Conservation (phyloP, 2,113 vertebrate species). For the Thamnophis sirtalis region DNA sequence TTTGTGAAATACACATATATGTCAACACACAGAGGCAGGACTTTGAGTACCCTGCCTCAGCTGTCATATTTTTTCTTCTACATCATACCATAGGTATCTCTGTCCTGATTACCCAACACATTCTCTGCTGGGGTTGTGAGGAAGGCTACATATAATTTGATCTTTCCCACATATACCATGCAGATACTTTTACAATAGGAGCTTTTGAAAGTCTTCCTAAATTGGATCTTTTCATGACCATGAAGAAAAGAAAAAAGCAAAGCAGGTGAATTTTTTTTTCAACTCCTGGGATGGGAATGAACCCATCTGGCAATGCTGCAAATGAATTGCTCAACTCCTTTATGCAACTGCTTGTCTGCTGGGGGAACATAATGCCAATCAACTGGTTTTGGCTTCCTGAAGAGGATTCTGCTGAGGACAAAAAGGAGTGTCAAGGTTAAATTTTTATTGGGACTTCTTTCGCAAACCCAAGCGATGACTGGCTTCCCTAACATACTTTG, state of each 20-base stretch:
- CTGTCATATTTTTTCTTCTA: background rate
- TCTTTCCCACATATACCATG: background rate
- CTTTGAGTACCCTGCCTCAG: background rate
- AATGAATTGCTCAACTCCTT: background rate
- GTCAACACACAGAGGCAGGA: background rate
- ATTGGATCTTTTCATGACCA: background rate
- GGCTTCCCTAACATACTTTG: background rate
- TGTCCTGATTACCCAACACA: background rate
- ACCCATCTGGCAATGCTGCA: background rate
- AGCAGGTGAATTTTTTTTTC: background rate
- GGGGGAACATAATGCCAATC: background rate
- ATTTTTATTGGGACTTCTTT: background rate
- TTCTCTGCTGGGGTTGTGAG: background rate
- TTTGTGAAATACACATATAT: background rate
- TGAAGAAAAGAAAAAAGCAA: background rate
- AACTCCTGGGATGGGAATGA: background rate
- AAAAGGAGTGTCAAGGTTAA: slow-evolving; percentile 1
- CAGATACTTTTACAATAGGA: background rate
- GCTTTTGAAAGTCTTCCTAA: background rate
- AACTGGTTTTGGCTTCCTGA: slow-evolving; percentile 5
- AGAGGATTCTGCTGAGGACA: background rate
- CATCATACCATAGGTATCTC: background rate
- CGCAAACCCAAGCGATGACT: background rate
- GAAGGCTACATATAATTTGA: background rate
- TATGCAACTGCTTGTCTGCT: background rate